phyloP scores from a whole-genome alignment of 2,888 invertebrate species.

The Cerastis rubricosa region DNA sequence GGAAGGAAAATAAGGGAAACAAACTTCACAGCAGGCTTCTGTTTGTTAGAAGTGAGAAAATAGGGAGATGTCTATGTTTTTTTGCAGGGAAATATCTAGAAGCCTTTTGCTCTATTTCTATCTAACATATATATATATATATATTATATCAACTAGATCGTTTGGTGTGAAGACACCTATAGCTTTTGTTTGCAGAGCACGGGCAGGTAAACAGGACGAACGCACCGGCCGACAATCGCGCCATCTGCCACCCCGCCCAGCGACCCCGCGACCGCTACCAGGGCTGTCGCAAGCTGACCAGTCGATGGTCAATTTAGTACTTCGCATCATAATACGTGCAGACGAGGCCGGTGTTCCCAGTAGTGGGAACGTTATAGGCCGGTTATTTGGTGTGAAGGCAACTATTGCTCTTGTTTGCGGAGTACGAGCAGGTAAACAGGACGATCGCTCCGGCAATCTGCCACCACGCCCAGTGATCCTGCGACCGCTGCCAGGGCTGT shows the following conservation, averaged over 20 bases:
- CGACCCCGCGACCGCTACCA: conserved; percentile 73
- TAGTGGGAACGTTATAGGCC: not conserved
- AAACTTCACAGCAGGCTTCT: not conserved
- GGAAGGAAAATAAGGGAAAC: not conserved
- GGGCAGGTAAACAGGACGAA: conserved; percentile 79
- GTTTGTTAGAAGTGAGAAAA: not conserved
- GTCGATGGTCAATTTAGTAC: not conserved
- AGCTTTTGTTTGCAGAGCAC: conserved; percentile 72
- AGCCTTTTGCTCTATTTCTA: not conserved
- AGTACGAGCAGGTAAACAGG: conserved; percentile 78
- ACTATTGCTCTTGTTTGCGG: conserved; percentile 69
- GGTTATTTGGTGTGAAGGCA: conserved; percentile 24
- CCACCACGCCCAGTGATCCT: conserved; percentile 81
- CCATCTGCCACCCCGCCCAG: conserved; percentile 82
- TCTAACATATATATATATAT: too few species aligned
- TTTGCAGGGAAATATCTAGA: not conserved
- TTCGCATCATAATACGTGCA: not conserved
- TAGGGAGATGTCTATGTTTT: not conserved
- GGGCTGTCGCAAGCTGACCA: conserved; percentile 50
- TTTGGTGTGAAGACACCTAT: conserved; percentile 31
- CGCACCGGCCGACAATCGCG: conserved; percentile 75
- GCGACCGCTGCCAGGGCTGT: conserved; percentile 60
- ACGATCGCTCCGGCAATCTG: conserved; percentile 75
- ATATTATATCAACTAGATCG: conserved; percentile 5
- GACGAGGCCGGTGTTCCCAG: not conserved